Evolutionary conservation across 64 coral and sea anemone species (phyloP), one percentile per base, ranked within the genome.

Genomic region (Stylophora pistillata): DNA sequence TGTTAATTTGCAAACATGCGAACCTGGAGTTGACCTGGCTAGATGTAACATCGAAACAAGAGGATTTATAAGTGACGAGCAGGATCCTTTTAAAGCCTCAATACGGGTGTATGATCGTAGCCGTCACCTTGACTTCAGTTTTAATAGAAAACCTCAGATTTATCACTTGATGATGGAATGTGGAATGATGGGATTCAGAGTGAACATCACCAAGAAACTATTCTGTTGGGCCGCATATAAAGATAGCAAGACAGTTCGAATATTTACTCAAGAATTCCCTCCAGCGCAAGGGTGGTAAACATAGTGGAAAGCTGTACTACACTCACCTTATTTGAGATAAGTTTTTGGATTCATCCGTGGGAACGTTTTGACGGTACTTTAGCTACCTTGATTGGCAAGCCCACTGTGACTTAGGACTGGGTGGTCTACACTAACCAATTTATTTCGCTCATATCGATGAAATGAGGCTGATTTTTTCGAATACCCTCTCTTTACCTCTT

Each of bases 1-100:
- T 17, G 53, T 85, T 2, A 91, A 91, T 66, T 9, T 91, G 4
- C 79, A 91, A 60, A 91, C 73, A 53, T 14, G 6, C 53, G 89
- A 85, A 33, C 9, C 58, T 29, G 16, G 28, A 34, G 17, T 1
- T 13, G 13, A 4, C 12, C 6, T 18, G 26, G 29, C 7, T 18
- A 28, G 56, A 30, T 16, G 0, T 15, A 62, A 10, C 30, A 34
- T 63, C 11, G 18, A 82, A 4, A 17, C 15, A 15, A 34, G 11
- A 63, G 78, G 78, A 30, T 34, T 65, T 10, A 31, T 65, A 5
- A 81, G 58, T 23, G 58, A 81, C 63, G 78, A 81, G 21, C 58
- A 47, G 17, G 78, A 81, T 32, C 78, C 78, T 4, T 23, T n/a
- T 13, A 81, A 53, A 52, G 58, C 56, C 21, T 37, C 56, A 23